Evolutionary conservation across 2,888 invertebrate species (phyloP), one percentile per base, ranked within the genome.

Genomic region (Acanthoscelides obtectus): DNA sequence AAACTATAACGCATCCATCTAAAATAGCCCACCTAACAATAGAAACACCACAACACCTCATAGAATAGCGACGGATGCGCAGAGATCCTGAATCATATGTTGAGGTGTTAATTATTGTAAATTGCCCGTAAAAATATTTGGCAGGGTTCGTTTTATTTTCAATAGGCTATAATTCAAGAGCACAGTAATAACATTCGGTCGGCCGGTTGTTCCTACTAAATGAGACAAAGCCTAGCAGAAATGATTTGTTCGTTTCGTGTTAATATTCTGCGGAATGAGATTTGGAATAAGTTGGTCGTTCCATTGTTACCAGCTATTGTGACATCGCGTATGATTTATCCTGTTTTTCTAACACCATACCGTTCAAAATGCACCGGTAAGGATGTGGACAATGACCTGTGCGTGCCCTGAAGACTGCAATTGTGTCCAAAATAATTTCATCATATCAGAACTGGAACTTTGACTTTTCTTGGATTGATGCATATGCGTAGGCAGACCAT

Each of bases 61-160:
- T 12, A 12, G 45, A 6, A 12, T 25, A 25, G 4, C 25, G 25
- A 25, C 25, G 25, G n/a, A n/a, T n/a, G n/a, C n/a, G n/a, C 25
- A 25, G 1, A 45, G 17, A 6, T 45, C 45, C 71, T 72, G 70
- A 71, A 72, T 72, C 73, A 73, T 73, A 67, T 69, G 69, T 64
- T 27, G 71, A 73, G 73, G 76, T 76, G 76, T 76, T 76, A 76
- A 75, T 76, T 76, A 75, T 72, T 72, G 68, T 74, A 75, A 75
- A 76, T 76, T 67, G 73, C 67, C 74, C 72, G 76, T 72, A 70
- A 71, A 75, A 73, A 73, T 70, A 71, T 70, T 74, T 76, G 76
- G 76, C 76, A 76, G 45, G 22, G 45, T 69, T 69, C 67, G 22
- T 22, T 71, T 65, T 68, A 70, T 73, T 74, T 74, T 75, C 72